These are phyloP conservation scores for Adela reaumurella DNA, from an alignment of 2,888 invertebrate species.

Conservation along the genomic window DNA sequence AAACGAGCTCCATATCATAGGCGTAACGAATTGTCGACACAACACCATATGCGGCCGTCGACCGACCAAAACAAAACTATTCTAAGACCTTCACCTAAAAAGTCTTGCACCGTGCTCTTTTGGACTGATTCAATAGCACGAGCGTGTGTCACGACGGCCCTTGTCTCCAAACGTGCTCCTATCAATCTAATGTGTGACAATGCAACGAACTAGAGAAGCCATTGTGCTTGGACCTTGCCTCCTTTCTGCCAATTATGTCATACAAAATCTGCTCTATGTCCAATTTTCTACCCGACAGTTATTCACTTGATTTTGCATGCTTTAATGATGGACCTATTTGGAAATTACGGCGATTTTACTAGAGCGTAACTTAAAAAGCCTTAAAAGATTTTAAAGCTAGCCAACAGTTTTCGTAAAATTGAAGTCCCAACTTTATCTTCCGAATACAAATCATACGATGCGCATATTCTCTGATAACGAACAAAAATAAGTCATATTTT, in stretches of 20 bases:
- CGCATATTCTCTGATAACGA: not conserved
- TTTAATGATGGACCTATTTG: no score
- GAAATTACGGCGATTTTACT: no score
- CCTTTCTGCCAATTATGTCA: slow-evolving; percentile 7
- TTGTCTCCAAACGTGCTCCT: not conserved
- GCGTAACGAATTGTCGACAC: no score
- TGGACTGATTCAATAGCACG: not conserved
- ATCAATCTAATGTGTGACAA: not conserved
- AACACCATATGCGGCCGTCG: no score
- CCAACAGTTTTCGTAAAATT: no score
- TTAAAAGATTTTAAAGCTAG: no score
- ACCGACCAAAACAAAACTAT: not conserved
- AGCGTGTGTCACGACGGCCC: not conserved
- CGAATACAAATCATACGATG: not conserved
- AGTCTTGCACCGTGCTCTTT: not conserved
- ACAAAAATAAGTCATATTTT: not conserved
- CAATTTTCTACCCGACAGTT: not conserved
- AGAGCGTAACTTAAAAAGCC: no score
- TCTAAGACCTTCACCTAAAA: not conserved
- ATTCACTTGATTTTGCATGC: no score
- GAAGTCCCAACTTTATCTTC: not conserved
- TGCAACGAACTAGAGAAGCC: not conserved
- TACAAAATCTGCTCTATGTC: not conserved
- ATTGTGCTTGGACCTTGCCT: slow-evolving; percentile 9
- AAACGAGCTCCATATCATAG: no score